phyloP scores from a whole-genome alignment of 2,113 vertebrate genomes.

The Euleptes europaea region DNA sequence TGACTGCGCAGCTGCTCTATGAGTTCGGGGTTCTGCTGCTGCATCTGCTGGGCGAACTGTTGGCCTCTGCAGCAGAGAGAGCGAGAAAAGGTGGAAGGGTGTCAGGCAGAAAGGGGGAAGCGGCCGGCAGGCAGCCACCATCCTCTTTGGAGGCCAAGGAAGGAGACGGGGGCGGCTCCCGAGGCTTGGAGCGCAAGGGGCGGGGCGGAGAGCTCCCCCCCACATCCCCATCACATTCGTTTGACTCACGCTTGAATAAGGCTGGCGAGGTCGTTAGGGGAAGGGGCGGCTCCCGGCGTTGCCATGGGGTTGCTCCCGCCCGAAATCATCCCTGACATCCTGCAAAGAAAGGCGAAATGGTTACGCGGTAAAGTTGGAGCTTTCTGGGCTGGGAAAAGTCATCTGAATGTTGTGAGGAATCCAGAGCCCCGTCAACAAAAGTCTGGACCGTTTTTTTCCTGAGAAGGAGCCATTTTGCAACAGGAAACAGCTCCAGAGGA shows the following conservation, averaged over 20 bases:
- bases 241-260: slow-evolving; percentile 94
- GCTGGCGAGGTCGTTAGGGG: slow-evolving; percentile 86
- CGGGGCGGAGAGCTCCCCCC: accelerated
- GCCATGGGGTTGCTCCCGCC: slow-evolving; percentile 81
- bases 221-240: accelerated
- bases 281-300: slow-evolving; percentile 64
- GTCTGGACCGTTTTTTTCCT: too few relatives aligned
- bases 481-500: too few relatives aligned
- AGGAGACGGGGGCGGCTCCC: too few relatives aligned
- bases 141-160: background rate
- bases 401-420: too few relatives aligned
- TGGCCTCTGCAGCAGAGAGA: slow-evolving; percentile 79
- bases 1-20: slow-evolving; percentile 94
- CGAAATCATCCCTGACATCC: slow-evolving; percentile 96
- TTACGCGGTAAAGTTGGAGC: background rate
- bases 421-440: too few relatives aligned
- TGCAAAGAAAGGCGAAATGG: slow-evolving; percentile 34
- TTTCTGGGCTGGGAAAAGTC: too few relatives aligned
- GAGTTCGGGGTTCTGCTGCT: slow-evolving; percentile 94
- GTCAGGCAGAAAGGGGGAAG: too few relatives aligned
- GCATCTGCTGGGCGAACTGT: slow-evolving; percentile 97
- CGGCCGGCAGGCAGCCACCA: too few relatives aligned
- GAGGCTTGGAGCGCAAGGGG: too few relatives aligned
- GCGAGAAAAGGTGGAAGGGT: too few relatives aligned
- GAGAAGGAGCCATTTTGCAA: too few relatives aligned